Evolutionary conservation across 2,797 vertebrate species (phyloP).

Genomic region (Gephyroberyx darwinii): DNA sequence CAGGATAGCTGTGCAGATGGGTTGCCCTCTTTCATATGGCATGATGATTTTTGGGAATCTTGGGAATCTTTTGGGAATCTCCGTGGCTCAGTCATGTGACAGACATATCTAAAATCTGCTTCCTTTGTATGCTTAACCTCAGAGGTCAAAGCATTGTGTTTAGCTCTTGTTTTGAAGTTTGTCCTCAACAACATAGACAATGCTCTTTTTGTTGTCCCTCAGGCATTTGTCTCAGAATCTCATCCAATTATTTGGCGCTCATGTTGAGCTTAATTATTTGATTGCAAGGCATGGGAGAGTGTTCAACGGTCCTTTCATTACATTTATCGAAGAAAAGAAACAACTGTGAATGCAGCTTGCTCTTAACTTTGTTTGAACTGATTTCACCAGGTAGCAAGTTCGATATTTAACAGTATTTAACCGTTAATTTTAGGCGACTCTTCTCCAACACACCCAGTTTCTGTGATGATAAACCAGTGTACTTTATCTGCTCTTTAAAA

Average conservation of each 20-base stretch:
- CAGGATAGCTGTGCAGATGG: conserved; percentile 11
- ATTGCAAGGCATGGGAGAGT: conserved; percentile 40
- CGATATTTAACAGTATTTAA: neutral
- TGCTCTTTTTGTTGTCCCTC: conserved; percentile 66
- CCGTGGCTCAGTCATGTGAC: conserved; percentile 46
- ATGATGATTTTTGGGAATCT: conserved; percentile 29
- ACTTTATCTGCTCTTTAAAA: conserved; percentile 1
- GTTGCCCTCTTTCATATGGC: conserved; percentile 43
- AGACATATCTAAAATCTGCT: conserved; percentile 52
- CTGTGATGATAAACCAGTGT: neutral
- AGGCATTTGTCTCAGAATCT: conserved; percentile 58
- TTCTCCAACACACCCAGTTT: neutral
- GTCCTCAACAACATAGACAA: conserved; percentile 69
- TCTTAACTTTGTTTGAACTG: conserved; percentile 30
- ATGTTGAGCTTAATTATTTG: conserved; percentile 56
- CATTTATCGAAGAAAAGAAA: conserved; percentile 57
- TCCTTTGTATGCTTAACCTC: conserved; percentile 73
- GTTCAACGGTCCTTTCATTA: conserved; percentile 51
- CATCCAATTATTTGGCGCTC: conserved; percentile 69
- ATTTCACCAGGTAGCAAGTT: conserved; percentile 9
- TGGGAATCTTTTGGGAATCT: conserved; percentile 29
- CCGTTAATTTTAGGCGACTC: too few relatives aligned
- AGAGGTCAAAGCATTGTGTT: conserved; percentile 75
- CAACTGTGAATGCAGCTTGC: conserved; percentile 4
- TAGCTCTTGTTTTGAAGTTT: conserved; percentile 71